Conservation (phyloP, 2,888 invertebrate genomes). For the Metellina segmentata region DNA sequence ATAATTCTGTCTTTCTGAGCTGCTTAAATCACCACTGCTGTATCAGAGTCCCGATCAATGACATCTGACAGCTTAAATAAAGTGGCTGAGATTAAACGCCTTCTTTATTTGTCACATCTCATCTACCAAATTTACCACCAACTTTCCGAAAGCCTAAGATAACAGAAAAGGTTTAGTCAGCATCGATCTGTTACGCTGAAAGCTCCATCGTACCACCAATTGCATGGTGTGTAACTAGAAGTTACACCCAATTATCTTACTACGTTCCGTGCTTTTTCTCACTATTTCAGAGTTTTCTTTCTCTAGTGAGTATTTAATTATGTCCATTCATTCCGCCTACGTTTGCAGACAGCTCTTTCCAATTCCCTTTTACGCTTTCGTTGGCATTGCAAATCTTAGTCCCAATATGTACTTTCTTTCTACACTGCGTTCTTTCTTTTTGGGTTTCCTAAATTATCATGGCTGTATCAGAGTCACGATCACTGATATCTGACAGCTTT, state of each 20-base stretch:
- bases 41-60: slow-evolving; percentile 9
- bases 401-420: not conserved
- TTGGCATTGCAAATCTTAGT: not conserved
- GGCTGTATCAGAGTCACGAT: not conserved
- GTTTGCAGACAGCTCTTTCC: not conserved
- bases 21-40: not conserved
- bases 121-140: not conserved
- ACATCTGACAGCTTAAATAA: slow-evolving; percentile 11
- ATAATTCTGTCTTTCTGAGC: not conserved
- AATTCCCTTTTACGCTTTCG: not conserved
- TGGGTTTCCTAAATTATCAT: not conserved
- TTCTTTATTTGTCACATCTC: slow-evolving; percentile 9
- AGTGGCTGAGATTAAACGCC: slow-evolving; percentile 15
- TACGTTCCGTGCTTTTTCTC: not conserved
- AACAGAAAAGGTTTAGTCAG: not conserved
- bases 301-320: not conserved
- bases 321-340: not conserved
- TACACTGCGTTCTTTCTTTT: not conserved
- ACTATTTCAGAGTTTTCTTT: not conserved
- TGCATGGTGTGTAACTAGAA: not conserved
- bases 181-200: not conserved
- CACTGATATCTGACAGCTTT: slow-evolving; percentile 20
- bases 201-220: not conserved
- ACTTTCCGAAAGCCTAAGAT: not conserved
- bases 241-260: not conserved